These are phyloP conservation scores for Coccyzus lansbergi DNA, from an alignment of 2,797 vertebrate genomes.

Conservation along the genomic window DNA sequence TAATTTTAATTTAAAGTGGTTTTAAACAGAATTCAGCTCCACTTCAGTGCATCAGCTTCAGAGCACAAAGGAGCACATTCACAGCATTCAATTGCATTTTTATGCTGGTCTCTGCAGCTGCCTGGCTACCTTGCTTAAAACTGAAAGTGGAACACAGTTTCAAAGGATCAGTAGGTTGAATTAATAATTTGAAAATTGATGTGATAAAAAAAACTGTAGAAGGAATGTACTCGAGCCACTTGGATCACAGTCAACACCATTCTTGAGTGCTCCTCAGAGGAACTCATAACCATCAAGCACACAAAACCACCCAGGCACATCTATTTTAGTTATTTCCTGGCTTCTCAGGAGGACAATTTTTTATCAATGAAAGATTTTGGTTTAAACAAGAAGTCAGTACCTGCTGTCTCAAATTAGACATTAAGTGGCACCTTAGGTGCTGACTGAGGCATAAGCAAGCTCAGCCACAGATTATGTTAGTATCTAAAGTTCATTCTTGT, in stretches of 20 bases:
- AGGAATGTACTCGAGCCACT: neutral
- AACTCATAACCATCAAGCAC: neutral
- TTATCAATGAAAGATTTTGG: neutral
- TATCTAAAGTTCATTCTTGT: neutral
- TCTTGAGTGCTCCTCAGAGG: neutral
- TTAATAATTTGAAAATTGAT: neutral
- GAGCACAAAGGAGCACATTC: neutral
- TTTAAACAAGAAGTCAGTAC: neutral
- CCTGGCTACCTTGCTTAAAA: neutral
- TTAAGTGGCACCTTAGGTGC: neutral
- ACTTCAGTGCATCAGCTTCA: neutral
- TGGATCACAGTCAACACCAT: neutral
- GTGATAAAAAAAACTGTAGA: neutral
- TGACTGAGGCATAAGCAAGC: neutral
- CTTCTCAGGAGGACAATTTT: neutral
- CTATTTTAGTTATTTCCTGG: neutral
- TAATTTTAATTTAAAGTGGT: neutral
- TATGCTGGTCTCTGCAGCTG: neutral
- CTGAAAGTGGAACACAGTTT: neutral
- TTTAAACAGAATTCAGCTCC: neutral
- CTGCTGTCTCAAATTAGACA: neutral
- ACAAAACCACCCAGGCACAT: neutral
- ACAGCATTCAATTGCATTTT: neutral
- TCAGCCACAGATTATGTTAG: neutral
- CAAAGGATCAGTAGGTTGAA: neutral